Conservation (phyloP, 1,140 invertebrate genomes). For the Tenebrio molitor region DNA sequence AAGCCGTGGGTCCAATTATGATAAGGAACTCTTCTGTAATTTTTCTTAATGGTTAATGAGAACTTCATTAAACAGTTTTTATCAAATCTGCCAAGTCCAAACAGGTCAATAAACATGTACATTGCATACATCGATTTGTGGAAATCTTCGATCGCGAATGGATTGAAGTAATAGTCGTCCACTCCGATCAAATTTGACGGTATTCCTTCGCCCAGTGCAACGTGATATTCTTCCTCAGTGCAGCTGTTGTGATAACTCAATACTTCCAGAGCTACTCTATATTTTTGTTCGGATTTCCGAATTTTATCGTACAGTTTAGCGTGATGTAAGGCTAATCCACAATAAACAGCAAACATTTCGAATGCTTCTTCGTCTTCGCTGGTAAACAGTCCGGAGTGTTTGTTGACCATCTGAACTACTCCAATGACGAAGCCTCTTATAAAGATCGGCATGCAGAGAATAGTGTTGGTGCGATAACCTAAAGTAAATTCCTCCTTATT, state of each 20-base stretch:
- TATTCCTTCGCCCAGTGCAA: conserved; percentile 66
- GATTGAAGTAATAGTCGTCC: conserved; percentile 80
- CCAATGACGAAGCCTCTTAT: conserved; percentile 79
- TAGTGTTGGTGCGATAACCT: conserved; percentile 78
- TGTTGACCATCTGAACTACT: conserved; percentile 92
- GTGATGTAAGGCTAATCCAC: conserved; percentile 87
- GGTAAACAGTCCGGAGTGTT: conserved; percentile 77
- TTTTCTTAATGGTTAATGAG: conserved; percentile 85
- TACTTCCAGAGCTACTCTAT: conserved; percentile 83
- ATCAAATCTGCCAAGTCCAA: conserved; percentile 69
- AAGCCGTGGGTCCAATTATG: conserved; percentile 92
- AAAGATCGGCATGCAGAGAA: conserved; percentile 90
- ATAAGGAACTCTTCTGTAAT: conserved; percentile 85
- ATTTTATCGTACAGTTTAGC: conserved; percentile 90
- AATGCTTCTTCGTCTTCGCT: conserved; percentile 86
- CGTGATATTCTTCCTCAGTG: conserved; percentile 77
- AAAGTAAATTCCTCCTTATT: neutral
- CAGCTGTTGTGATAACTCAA: conserved; percentile 88
- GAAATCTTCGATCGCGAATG: conserved; percentile 76
- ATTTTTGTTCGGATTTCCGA: conserved; percentile 85
- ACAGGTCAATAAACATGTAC: conserved; percentile 84
- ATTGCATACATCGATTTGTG: conserved; percentile 80
- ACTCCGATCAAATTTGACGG: conserved; percentile 65
- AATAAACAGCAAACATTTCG: conserved; percentile 87
- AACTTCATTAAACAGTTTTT: conserved; percentile 77